Evolutionary conservation across 2,797 vertebrate species (phyloP), one percentile per base, ranked within the genome.

Genomic region (Picus viridis): DNA sequence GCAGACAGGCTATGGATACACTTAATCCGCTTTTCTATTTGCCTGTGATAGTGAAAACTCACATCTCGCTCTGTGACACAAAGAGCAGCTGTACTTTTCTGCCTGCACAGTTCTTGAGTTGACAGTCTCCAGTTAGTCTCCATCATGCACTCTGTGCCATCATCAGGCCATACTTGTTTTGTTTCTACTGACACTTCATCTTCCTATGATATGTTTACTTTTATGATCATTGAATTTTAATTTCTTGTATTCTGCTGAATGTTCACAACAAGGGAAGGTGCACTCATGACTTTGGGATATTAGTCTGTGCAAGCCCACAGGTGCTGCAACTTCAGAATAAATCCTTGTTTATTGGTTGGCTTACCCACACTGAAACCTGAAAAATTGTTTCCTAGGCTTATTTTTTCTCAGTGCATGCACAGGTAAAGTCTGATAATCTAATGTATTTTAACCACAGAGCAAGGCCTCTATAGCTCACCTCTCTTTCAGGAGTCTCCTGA

Each of bases 231-330:
- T 43, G 17, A 13, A 24, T 90, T 86, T 59, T 63, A n/a, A 34
- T 90, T 71, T 64, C 22, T 36, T 73, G 15, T 29, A 0, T 75
- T 70, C 18, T 67, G 16, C 43, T n/a, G 58, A 53, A 69, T 13
- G 41, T 20, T 30, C 3, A 2, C 1, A 4, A 23, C 47, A 34
- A 79, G 34, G 49, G 58, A 22, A 47, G 0, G 0, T 27, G n/a
- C 10, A 3, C 5, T 83, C 2, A 0, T 29, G 41, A 32, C 5
- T 2, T 1, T 56, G 65, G 17, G 59, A 3, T 51, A 6, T 41
- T 18, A 65, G 22, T 16, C 12, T 86, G 49, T 53, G 51, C 18
- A 14, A 59, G 58, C 36, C 9, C 16, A 10, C 23, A 7, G 8
- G 23, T 64, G 3, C 30, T 43, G 63, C 10, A 36, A 30, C 56